phyloP scores from a whole-genome alignment of 2,888 invertebrate genomes.

The Trachelus stipa region DNA sequence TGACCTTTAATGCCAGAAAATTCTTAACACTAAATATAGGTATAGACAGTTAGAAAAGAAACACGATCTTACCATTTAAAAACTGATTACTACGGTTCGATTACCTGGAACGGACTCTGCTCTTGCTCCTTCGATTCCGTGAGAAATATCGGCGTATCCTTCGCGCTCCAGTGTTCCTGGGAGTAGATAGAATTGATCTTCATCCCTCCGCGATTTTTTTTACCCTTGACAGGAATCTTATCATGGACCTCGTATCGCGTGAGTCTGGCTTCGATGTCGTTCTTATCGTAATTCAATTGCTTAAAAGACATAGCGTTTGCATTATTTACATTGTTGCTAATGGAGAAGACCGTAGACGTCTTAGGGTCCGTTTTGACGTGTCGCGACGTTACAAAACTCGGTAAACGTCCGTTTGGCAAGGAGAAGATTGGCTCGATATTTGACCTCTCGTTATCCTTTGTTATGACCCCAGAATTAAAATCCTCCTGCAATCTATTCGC shows the following conservation, averaged over 20 bases:
- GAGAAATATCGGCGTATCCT: conserved; percentile 54
- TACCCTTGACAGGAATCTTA: conserved; percentile 5
- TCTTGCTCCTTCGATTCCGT: conserved; percentile 50
- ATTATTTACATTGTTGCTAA: conserved; percentile 17
- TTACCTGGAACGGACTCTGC: conserved; percentile 57
- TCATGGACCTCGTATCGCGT: conserved; percentile 33
- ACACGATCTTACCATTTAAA: not conserved
- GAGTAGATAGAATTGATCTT: conserved; percentile 64
- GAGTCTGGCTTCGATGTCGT: conserved; percentile 45
- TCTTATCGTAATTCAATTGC: conserved; percentile 41
- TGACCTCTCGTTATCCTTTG: conserved; percentile 16
- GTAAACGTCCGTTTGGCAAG: conserved; percentile 30
- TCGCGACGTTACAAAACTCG: conserved; percentile 26
- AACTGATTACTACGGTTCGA: conserved; percentile 14
- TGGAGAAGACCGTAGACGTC: conserved; percentile 15
- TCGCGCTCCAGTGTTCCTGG: conserved; percentile 58
- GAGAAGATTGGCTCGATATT: conserved; percentile 36
- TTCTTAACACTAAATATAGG: not conserved
- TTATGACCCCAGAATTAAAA: not conserved
- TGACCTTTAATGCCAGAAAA: not conserved
- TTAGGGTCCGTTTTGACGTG: conserved; percentile 26
- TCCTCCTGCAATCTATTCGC: not conserved
- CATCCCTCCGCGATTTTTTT: conserved; percentile 50
- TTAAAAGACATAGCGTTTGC: conserved; percentile 27
- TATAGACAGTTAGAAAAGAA: not conserved